Evolutionary conservation across 2,797 vertebrate species (phyloP).

Genomic region (Sardinella longiceps): DNA sequence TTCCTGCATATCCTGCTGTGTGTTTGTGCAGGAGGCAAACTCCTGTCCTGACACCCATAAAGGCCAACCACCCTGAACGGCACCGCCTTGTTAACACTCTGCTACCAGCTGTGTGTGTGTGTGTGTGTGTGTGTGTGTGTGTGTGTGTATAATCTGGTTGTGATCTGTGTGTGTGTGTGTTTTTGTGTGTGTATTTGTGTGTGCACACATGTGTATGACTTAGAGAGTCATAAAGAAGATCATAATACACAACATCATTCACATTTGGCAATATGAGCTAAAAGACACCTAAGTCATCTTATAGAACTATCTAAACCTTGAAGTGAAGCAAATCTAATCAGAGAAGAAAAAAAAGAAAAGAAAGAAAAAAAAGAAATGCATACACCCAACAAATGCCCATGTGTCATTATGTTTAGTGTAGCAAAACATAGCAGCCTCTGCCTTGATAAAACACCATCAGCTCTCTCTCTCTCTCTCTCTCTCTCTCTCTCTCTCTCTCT

Average conservation of each 20-base stretch:
- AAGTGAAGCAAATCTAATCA: too few species aligned
- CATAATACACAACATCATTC: too few species aligned
- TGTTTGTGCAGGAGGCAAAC: slow-evolving; percentile 1
- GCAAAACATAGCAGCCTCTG: too few species aligned
- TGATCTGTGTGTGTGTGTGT: neutral
- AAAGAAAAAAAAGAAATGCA: too few species aligned
- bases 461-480: too few species aligned
- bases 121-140: neutral
- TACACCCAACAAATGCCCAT: too few species aligned
- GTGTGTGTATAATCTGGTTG: neutral
- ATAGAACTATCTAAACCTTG: too few species aligned
- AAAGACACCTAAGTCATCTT: too few species aligned
- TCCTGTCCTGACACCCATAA: slow-evolving; percentile 19
- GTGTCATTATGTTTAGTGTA: too few species aligned
- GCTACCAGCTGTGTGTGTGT: slow-evolving; percentile 30
- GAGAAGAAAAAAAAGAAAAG: too few species aligned
- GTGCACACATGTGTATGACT: neutral
- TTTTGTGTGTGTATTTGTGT: neutral
- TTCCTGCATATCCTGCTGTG: slow-evolving; percentile 2
- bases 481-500: neutral
- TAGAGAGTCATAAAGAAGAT: neutral
- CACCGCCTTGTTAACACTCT: slow-evolving; percentile 37
- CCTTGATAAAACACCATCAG: too few species aligned
- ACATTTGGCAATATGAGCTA: too few species aligned
- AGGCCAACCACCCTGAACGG: slow-evolving; percentile 32